These are phyloP conservation scores for Eptesicus fuscus DNA, from an alignment of 2,113 vertebrate genomes.

Conservation along the genomic window DNA sequence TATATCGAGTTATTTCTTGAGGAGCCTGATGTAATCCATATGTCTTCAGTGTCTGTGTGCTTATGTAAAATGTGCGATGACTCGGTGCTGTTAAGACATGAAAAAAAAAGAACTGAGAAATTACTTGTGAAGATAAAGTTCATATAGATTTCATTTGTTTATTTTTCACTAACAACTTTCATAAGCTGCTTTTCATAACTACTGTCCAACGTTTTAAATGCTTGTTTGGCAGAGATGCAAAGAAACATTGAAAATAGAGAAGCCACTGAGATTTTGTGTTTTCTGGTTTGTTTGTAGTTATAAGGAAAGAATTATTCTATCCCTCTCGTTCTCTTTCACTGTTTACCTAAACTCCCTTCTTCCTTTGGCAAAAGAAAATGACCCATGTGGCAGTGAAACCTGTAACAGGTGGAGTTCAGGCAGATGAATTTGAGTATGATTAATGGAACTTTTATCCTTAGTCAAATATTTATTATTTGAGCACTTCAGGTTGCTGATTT, in stretches of 20 bases:
- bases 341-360: constrained; percentile 21
- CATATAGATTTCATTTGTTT: constrained; percentile 41
- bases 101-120: background rate
- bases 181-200: constrained; percentile 36
- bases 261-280: background rate
- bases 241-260: constrained; percentile 41
- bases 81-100: background rate
- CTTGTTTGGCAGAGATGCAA: constrained; percentile 42
- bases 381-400: background rate
- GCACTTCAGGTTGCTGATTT: background rate
- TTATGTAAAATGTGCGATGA: background rate
- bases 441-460: background rate
- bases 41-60: background rate
- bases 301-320: constrained; percentile 37
- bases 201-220: background rate
- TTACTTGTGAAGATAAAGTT: constrained; percentile 18
- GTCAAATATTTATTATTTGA: constrained; percentile 49
- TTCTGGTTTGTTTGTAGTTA: constrained; percentile 46
- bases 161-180: constrained; percentile 37
- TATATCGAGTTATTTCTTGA: background rate
- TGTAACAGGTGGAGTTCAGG: background rate
- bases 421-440: background rate
- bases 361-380: background rate
- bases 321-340: constrained; percentile 14
- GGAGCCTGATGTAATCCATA: background rate